phyloP scores from a whole-genome alignment of 2,113 vertebrate species.

The Rostratula benghalensis region DNA sequence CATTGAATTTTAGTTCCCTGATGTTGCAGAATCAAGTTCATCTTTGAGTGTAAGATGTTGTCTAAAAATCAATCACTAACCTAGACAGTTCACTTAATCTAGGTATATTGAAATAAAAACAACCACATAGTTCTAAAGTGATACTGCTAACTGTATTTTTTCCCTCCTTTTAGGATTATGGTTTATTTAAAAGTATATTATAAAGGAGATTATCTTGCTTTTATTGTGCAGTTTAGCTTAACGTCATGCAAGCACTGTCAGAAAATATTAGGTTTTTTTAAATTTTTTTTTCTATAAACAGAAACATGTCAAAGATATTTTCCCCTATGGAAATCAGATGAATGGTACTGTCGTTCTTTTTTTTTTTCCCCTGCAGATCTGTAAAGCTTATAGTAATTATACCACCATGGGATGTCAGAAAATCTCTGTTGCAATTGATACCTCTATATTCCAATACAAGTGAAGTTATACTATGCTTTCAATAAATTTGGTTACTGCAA shows the following conservation, averaged over 20 bases:
- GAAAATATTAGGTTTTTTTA: fast-evolving
- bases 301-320: constrained; percentile 29
- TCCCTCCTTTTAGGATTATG: not conserved
- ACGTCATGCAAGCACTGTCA: not conserved
- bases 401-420: constrained; percentile 26
- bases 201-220: not conserved
- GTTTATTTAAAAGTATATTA: not conserved
- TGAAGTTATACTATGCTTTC: not conserved
- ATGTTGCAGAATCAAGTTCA: not conserved
- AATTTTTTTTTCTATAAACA: not conserved
- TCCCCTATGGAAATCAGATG: constrained; percentile 28
- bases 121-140: not conserved
- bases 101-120: not conserved
- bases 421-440: constrained; percentile 8
- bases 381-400: constrained; percentile 32
- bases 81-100: not conserved
- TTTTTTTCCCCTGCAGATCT: not conserved
- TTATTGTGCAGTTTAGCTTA: not conserved
- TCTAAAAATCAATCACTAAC: not conserved
- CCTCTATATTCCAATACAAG: not conserved
- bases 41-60: not conserved
- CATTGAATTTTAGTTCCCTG: not conserved
- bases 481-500: not conserved
- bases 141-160: not conserved
- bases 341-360: constrained; percentile 16